phyloP scores from a whole-genome alignment of 2,888 invertebrate genomes.

The Hirtodrosophila confusa region DNA sequence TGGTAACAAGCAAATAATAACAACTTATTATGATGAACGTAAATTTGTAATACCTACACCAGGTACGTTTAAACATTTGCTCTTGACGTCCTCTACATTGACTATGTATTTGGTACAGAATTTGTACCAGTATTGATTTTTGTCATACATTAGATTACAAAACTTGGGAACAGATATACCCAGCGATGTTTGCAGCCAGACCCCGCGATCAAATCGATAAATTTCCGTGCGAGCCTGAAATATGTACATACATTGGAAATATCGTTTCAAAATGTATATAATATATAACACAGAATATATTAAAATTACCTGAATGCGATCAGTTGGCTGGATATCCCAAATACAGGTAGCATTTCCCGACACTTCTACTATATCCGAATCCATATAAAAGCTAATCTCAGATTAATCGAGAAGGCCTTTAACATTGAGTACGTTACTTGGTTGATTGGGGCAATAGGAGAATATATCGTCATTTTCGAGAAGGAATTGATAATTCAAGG shows the following conservation, averaged over 20 bases:
- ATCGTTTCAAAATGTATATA: too few species aligned
- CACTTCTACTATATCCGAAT: fast-evolving
- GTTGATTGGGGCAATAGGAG: slow-evolving; percentile 5
- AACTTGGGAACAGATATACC: too few species aligned
- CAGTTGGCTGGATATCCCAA: slow-evolving; percentile 22
- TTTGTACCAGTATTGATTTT: too few species aligned
- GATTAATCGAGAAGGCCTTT: not conserved
- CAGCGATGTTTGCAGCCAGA: slow-evolving; percentile 27
- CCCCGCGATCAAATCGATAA: slow-evolving; percentile 12
- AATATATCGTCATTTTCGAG: slow-evolving; percentile 6
- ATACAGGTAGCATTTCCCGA: slow-evolving; percentile 19
- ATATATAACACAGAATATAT: too few species aligned
- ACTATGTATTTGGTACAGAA: too few species aligned
- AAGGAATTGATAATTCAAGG: not conserved
- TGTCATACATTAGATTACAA: too few species aligned
- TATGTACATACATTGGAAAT: not conserved
- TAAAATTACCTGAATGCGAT: slow-evolving; percentile 24
- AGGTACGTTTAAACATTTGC: too few species aligned
- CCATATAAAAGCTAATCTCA: fast-evolving
- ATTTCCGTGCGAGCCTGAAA: not conserved
- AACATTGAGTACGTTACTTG: not conserved
- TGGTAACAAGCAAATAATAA: too few species aligned
- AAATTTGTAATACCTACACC: too few species aligned
- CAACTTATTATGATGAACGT: too few species aligned
- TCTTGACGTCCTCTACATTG: too few species aligned